These are phyloP conservation scores for Ivindomyrus marchei DNA, from an alignment of 2,113 vertebrate genomes.

Conservation along the genomic window DNA sequence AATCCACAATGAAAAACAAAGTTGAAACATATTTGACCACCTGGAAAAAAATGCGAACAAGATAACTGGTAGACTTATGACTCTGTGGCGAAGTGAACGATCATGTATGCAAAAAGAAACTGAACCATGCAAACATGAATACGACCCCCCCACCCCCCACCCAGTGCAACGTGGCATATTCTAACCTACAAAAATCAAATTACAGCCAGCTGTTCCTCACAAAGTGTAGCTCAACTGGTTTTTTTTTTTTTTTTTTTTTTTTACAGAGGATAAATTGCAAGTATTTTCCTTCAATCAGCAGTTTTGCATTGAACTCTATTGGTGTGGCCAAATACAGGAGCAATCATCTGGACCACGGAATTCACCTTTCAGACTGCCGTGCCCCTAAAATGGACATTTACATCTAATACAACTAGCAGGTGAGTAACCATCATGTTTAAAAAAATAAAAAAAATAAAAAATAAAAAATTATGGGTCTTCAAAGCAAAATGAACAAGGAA, in stretches of 20 bases:
- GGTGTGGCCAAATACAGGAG: neutral
- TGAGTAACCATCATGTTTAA: neutral
- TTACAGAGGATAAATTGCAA: neutral
- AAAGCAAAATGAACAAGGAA: neutral
- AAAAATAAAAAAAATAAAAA: neutral
- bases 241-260: neutral
- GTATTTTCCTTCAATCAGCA: neutral
- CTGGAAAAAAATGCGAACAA: neutral
- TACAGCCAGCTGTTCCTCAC: neutral
- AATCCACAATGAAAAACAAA: neutral
- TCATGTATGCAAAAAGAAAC: neutral
- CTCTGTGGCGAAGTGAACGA: neutral
- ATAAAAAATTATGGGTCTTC: neutral
- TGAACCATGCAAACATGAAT: neutral
- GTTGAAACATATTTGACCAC: neutral
- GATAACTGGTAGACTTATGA: neutral
- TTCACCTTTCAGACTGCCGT: neutral
- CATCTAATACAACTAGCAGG: neutral
- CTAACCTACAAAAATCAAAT: neutral
- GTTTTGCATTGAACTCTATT: neutral
- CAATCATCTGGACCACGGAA: neutral
- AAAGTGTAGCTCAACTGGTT: neutral
- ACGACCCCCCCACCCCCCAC: neutral
- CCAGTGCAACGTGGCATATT: neutral
- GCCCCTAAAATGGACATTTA: neutral